phyloP scores from a whole-genome alignment of 2,113 vertebrate genomes.

The Hyperoodon ampullatus region DNA sequence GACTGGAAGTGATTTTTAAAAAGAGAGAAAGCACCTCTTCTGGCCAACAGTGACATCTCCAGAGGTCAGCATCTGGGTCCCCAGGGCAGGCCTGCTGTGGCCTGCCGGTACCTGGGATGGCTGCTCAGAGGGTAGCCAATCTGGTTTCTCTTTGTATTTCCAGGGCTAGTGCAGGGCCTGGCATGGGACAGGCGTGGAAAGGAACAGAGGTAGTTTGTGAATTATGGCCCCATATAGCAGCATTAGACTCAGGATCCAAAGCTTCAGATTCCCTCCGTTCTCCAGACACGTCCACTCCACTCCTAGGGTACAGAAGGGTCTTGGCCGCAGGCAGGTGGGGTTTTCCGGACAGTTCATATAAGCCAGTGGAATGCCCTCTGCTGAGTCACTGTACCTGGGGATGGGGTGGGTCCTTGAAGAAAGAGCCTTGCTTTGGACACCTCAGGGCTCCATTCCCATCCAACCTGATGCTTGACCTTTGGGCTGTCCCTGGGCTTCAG shows the following conservation, averaged over 20 bases:
- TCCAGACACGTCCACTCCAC: background rate
- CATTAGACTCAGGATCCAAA: background rate
- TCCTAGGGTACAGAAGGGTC: background rate
- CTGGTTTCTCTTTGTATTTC: background rate
- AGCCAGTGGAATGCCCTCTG: background rate
- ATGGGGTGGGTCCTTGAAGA: background rate
- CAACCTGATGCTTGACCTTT: background rate
- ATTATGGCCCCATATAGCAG: background rate
- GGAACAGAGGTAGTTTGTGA: background rate
- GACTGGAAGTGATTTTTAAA: background rate
- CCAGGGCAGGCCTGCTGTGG: background rate
- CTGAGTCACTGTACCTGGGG: constrained; percentile 27
- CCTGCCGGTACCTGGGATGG: background rate
- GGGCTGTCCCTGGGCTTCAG: background rate
- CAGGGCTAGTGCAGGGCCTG: background rate
- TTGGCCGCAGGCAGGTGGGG: background rate
- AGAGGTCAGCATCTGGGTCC: background rate
- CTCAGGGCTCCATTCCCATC: background rate
- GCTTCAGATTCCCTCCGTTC: background rate
- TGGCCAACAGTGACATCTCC: background rate
- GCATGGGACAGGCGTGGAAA: background rate
- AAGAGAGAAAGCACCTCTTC: background rate
- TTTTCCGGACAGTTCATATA: background rate
- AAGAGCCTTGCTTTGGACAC: background rate
- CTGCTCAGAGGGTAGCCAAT: background rate